Evolutionary conservation across 35 echinoderm and acorn worm genomes (phyloP), one percentile per base, ranked within the genome.

Genomic region (Lytechinus pictus): DNA sequence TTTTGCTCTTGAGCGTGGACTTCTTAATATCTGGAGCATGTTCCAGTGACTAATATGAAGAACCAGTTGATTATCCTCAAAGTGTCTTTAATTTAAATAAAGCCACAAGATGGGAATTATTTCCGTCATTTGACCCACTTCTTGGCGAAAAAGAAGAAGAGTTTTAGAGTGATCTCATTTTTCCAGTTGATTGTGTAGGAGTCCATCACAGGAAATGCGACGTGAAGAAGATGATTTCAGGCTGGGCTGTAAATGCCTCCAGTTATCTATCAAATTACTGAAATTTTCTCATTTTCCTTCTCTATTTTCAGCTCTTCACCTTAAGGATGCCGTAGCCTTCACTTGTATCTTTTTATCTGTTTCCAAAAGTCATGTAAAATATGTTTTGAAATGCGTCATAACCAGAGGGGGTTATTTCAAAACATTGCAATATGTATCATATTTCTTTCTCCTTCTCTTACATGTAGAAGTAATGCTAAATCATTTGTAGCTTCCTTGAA

Each of bases 71-170:
- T 79, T 1, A 79, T 24, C 61, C 66, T 24, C n/a, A 24, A 24
- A 79, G 66, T 79, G 66, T 79, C 66, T 79, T 79, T 16, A 24
- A 79, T 79, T 79, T 6, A 14, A 24, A 44, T 44, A 44, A 24
- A 24, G 66, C 66, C 66, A 79, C 66, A 79, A 79, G 66, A 79
- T 79, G 66, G 66, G n/a, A 79, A 79, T 79, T 79, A 24, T 79
- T 79, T 79, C 66, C 66, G 66, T 79, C 66, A 79, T 24, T 79
- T 79, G 66, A 79, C 66, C 66, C n/a, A 79, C 66, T 79, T 79
- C 66, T n/a, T 24, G 19, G n/a, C 2, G 56, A 58, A 44, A 58
- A 58, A 79, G 66, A 79, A 79, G 66, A 79, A n/a, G 66, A 79
- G 16, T 24, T 79, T 7, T 44, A 24, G n/a, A 79, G 66, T 79